Evolutionary conservation across 2,113 vertebrate species (phyloP), one percentile per base, ranked within the genome.

Genomic region (Dipodomys ordii): DNA sequence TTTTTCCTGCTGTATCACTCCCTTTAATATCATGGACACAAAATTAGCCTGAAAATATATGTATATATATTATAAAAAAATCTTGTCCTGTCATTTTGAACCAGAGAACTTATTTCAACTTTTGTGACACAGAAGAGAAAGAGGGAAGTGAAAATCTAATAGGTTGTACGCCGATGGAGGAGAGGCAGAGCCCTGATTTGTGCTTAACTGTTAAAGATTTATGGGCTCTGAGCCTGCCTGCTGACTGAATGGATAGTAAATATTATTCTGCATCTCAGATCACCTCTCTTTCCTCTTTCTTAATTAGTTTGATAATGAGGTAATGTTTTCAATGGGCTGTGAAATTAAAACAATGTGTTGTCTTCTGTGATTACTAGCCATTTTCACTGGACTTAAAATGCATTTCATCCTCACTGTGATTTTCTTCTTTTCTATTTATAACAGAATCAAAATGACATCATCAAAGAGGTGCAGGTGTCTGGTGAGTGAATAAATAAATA

Each of bases 251-350:
- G 9, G 1, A 73, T 39, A 74, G 68, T 73, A 73, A 67, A 65
- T 10, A 11, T 7, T 57, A 15, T 16, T 62, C 44, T 83, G 64
- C 0, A 28, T 60, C 53, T 46, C 68, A 73, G 30, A 83, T 83
- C 79, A 73, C 39, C 28, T 69, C 39, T 84, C 32, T 91, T 84
- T 94, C 68, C 27, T 85, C 78, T 77, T 77, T 39, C 64, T 91
- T 94, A 94, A 94, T 95, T 93, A 93, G 88, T 73, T 73, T 94
- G 86, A 73, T 96, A 95, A 96, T 94, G 85, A 85, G 44, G n/a
- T 83, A 88, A 86, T 78, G 81, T 49, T 90, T 94, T 49, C 68
- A 94, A 74, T 2, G 3, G 80, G 46, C 69, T 80, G 46, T 94
- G 79, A 92, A 92, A 97, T 95, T 92, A 83, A 88, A 85, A 83